Conservation (phyloP, 2,797 vertebrate genomes). For the Rhinophrynus dorsalis region DNA sequence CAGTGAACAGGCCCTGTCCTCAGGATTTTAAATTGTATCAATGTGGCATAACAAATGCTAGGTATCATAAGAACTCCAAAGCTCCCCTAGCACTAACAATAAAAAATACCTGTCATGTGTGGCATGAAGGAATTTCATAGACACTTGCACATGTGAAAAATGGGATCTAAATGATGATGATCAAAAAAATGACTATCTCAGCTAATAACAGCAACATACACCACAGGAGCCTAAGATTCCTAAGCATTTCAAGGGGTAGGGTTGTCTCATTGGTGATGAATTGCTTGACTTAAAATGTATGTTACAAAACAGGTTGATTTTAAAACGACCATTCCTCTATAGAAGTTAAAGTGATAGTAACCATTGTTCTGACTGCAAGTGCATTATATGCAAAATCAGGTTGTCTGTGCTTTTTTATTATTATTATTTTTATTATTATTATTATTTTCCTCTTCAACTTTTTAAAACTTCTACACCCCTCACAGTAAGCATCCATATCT, state of each 20-base stretch:
- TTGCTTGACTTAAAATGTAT: no score
- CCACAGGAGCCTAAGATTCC: not conserved
- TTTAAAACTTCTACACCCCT: no score
- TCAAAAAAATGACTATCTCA: constrained; percentile 12
- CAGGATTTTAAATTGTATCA: constrained; percentile 15
- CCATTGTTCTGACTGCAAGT: no score
- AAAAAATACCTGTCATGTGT: constrained; percentile 16
- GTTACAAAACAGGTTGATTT: no score
- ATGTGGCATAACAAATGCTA: constrained; percentile 15
- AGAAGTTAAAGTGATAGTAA: no score
- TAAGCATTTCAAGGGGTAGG: not conserved
- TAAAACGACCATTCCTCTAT: no score
- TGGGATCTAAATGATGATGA: constrained; percentile 6
- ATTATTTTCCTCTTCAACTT: no score
- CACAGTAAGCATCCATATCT: no score
- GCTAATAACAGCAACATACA: not conserved
- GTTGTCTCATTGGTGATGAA: no score
- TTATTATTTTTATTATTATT: no score
- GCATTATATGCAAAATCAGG: no score
- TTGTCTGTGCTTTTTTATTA: no score
- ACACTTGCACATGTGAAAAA: constrained; percentile 23
- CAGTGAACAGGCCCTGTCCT: not conserved
- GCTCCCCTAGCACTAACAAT: constrained; percentile 9
- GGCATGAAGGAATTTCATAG: constrained; percentile 24
- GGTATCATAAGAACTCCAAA: constrained; percentile 27